Conservation (phyloP, 2,888 invertebrate genomes). For the Platycheirus rosarum region DNA sequence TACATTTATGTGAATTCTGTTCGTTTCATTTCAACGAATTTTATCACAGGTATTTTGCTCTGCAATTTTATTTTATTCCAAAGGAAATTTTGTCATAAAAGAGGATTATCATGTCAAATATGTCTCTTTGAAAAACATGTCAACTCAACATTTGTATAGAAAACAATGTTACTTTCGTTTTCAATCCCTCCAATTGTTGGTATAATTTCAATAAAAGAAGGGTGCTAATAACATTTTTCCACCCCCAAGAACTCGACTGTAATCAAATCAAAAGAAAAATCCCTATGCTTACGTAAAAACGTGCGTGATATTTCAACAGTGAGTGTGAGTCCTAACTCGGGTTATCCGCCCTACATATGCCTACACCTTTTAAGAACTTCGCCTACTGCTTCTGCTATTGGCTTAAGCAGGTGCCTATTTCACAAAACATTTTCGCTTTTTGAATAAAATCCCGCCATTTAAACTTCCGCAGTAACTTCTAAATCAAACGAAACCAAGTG, state of each 20-base stretch:
- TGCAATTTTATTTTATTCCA: no score
- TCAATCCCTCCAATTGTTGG: no score
- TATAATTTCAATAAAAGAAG: neutral
- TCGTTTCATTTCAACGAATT: no score
- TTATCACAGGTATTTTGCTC: no score
- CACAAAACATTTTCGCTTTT: conserved; percentile 3
- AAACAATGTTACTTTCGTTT: no score
- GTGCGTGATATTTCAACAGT: conserved; percentile 6
- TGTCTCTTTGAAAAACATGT: no score
- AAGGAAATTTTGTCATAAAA: no score
- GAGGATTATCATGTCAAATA: no score
- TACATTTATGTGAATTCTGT: no score
- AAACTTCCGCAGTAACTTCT: conserved; percentile 4
- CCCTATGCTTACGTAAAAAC: neutral
- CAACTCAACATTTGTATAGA: no score
- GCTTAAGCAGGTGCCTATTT: neutral
- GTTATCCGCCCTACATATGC: neutral
- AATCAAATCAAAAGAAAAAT: neutral
- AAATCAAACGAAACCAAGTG: conserved; percentile 6
- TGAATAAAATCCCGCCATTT: neutral
- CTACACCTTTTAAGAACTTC: neutral
- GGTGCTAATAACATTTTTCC: neutral
- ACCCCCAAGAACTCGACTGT: no score
- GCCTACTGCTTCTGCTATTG: neutral
- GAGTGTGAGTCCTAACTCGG: conserved; percentile 9